Base-by-base conservation (phyloP, 2,888 invertebrate genomes). In the Elysia crispata region DNA sequence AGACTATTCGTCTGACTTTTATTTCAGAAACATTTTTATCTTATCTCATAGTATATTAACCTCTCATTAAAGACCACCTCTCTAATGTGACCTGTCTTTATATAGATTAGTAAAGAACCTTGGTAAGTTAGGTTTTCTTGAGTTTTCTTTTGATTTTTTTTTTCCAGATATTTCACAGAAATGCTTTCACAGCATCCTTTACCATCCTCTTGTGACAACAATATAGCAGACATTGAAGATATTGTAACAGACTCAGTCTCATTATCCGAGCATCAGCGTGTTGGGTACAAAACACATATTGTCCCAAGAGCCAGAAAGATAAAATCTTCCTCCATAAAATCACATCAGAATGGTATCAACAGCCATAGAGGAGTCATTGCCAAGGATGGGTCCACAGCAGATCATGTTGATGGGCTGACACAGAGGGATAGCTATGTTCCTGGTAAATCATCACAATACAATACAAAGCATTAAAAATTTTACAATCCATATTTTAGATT, bases 391-490 rank as follows among this genome's bases (percentile, higher is more conserved):
- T 23, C 50, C 18, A 64, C 13, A 31, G 73, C 79, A 28, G 80
- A 5, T 1, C 28, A 76, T 6, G 25, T 33, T n/a, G 64, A 31
- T 20, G 82, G 82, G 33, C 76, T 81, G 72, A 79, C 85, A 5
- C 78, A 83, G 64, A 85, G 86, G 74, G 90, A 90, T 72, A 90
- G 90, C 83, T 83, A 87, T 73, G 87, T 89, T 33, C 87, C 88
- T 89, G 96, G 97, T 25, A 96, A 57, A 30, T 69, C n/a, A 64
- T 25, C 23, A 31, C 11, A n/a, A 33, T 31, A n/a, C 25, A n/a
- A 50, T n/a, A 31, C n/a, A 50, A 60, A 23, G 20, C 15, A 60
- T 23, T 3, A 20, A 60, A 41, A 41, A 6, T 3, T 6, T 41
- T 41, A n/a, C 3, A 41, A 41, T 41, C 41, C 41, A 41, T 41